These are phyloP conservation scores for Heliconius ethilla DNA, from an alignment of 2,888 invertebrate genomes.

Conservation along the genomic window DNA sequence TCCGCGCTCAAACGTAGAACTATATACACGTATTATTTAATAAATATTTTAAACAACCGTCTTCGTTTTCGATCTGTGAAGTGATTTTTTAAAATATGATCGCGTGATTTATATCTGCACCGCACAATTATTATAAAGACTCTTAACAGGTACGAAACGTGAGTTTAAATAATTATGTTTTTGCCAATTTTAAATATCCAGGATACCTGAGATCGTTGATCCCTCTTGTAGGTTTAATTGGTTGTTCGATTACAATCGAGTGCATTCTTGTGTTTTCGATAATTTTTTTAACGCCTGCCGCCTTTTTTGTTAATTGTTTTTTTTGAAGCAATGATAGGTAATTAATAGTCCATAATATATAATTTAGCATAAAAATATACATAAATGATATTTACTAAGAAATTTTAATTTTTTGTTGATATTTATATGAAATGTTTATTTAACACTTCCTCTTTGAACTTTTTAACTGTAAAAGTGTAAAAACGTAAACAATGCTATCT, in stretches of 20 bases:
- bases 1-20: constrained; percentile 30
- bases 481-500: constrained; percentile 74
- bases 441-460: constrained; percentile 31
- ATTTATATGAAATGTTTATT: constrained; percentile 8
- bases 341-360: not conserved
- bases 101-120: constrained; percentile 47
- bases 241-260: constrained; percentile 62
- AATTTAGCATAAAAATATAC: not conserved
- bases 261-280: constrained; percentile 49
- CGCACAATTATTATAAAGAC: constrained; percentile 35
- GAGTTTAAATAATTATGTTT: constrained; percentile 40
- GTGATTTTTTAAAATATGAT: constrained; percentile 56
- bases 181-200: constrained; percentile 61
- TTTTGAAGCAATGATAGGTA: not conserved
- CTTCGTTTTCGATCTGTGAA: constrained; percentile 47
- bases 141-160: constrained; percentile 44
- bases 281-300: constrained; percentile 17
- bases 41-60: constrained; percentile 26
- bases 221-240: constrained; percentile 72
- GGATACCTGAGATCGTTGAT: constrained; percentile 71
- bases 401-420: not conserved
- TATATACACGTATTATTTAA: constrained; percentile 28
- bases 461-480: constrained; percentile 45
- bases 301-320: constrained; percentile 17
- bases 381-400: not conserved